Base-by-base conservation (phyloP, 2,797 vertebrate species). In the Brachyrhaphis roseni region DNA sequence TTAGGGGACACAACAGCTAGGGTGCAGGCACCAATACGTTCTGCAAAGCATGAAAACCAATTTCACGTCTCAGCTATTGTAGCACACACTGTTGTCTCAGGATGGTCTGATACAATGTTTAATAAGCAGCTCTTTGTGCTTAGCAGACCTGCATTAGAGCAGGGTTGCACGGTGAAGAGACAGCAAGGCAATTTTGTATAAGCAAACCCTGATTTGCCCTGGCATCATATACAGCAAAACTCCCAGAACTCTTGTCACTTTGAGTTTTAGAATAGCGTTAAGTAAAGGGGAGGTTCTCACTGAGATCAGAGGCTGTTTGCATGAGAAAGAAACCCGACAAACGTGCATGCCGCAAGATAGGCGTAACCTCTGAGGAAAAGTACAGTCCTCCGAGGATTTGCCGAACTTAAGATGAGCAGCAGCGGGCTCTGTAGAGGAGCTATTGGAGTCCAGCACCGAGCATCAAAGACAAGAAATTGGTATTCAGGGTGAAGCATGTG, bases 21-120 rank as follows among this genome's bases (percentile, higher is more conserved):
- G 84, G 77, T 72, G 77, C 82, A 86, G 87, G 80, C 86, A 84
- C 88, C 86, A 89, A 86, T 88, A 79, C 91, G 89, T 92, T 92
- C 94, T 86, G 87, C 90, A 87, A 88, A 93, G 92, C 91, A 87
- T 92, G 88, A 92, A 94, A 95, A 95, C 94, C 91, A 93, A 93
- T 95, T 94, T 95, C 91, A 94, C 90, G 83, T 90, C 90, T 91
- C 90, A 91, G 82, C 86, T 93, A 86, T 87, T 86, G 85, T 86
- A 82, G 75, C 76, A n/a, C 88, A 89, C 85, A 64, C 71, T 86
- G 87, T 77, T 51, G 86, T 94, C 93, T 90, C 92, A 94, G 89
- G 86, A 85, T 86, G 83, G 88, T 87, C 85, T 76, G 81, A 79
- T 78, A 88, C 85, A 82, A 83, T 87, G 84, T 90, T 90, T 93